phyloP scores from a whole-genome alignment of 2,113 vertebrate species.

The Nanorana parkeri region DNA sequence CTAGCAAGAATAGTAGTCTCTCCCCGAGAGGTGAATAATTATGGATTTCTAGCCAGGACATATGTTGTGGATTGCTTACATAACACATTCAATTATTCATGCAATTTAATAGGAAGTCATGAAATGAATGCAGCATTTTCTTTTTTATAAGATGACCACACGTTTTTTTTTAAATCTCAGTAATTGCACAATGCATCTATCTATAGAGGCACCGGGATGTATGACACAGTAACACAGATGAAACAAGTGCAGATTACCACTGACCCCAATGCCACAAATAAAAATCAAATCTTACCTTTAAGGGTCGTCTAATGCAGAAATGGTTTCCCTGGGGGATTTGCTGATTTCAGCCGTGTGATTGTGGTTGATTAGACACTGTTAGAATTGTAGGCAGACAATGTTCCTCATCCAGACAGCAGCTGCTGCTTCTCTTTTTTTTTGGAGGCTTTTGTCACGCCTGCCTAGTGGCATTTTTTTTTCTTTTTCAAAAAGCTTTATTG shows the following conservation, averaged over 20 bases:
- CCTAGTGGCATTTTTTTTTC: slow-evolving; percentile 34
- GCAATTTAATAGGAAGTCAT: background rate
- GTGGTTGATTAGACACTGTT: slow-evolving; percentile 12
- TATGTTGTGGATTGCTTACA: background rate
- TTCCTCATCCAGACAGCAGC: slow-evolving; percentile 46
- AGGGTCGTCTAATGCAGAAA: slow-evolving; percentile 25
- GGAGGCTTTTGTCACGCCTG: slow-evolving; percentile 56
- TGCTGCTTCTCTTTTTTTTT: slow-evolving; percentile 45
- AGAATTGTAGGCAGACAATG: slow-evolving; percentile 44
- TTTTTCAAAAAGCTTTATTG: slow-evolving; percentile 44
- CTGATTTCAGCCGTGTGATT: background rate
- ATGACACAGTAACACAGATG: background rate
- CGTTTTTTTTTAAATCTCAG: background rate
- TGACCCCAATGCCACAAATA: background rate
- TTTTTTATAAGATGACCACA: background rate
- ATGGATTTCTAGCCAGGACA: slow-evolving; percentile 1
- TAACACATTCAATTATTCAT: slow-evolving; percentile 14
- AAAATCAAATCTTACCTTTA: slow-evolving; percentile 24
- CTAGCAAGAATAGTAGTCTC: background rate
- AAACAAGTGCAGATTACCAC: background rate
- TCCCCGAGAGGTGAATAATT: background rate
- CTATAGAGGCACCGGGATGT: background rate
- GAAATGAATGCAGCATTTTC: background rate
- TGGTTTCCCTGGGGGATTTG: background rate
- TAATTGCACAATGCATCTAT: background rate